A percentile compares a stretch with the other conserved stretches of the same genome.
phyloP scores from a whole-genome alignment of 2,888 invertebrate genomes.

The Melieria picta region DNA sequence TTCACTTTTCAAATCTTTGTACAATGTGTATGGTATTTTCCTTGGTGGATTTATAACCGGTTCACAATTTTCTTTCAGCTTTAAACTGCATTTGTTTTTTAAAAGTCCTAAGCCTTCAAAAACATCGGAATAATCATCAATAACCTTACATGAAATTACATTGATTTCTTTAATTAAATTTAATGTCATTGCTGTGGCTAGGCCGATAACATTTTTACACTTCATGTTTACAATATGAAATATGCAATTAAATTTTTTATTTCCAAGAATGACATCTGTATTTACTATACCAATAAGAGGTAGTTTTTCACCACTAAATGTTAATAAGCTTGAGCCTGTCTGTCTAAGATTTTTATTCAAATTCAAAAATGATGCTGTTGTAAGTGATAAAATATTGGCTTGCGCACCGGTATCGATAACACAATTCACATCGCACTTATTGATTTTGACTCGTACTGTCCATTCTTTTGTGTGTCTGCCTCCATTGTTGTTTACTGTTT shows the following conservation, averaged over 20 bases:
- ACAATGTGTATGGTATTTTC: neutral
- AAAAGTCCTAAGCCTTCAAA: no score
- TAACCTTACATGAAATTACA: no score
- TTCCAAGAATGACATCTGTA: no score
- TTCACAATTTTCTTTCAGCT: neutral
- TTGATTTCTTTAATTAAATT: slow-evolving; percentile 13
- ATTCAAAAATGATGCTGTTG: neutral
- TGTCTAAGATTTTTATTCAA: neutral
- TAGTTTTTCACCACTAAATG: neutral
- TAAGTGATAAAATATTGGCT: slow-evolving; percentile 7
- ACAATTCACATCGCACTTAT: neutral
- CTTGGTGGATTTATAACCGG: neutral
- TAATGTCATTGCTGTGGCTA: slow-evolving; percentile 21
- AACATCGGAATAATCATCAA: no score
- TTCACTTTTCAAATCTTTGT: neutral
- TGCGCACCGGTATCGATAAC: slow-evolving; percentile 2
- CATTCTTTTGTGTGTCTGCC: neutral
- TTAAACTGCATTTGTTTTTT: neutral
- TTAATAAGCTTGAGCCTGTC: neutral
- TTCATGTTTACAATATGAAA: slow-evolving; percentile 1
- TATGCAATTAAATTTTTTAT: no score
- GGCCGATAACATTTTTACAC: slow-evolving; percentile 35
- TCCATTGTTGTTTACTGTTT: neutral
- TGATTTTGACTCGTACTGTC: neutral
- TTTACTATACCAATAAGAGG: no score